phyloP scores from a whole-genome alignment of 2,888 invertebrate genomes.

The Pollenia amentaria region DNA sequence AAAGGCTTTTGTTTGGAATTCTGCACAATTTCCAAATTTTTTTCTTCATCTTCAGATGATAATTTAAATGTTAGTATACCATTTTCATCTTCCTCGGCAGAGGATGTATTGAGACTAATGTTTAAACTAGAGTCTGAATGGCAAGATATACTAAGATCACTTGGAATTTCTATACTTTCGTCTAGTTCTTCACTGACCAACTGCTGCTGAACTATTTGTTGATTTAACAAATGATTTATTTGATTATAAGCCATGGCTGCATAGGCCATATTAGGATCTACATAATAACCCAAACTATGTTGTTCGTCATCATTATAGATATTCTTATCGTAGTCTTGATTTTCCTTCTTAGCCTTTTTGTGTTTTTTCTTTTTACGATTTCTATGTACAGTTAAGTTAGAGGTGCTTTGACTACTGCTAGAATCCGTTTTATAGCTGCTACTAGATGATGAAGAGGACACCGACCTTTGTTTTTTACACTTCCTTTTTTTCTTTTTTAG shows the following conservation, averaged over 20 bases:
- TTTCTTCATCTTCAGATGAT: constrained; percentile 74
- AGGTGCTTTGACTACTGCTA: constrained; percentile 39
- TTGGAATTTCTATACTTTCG: constrained; percentile 45
- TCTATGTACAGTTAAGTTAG: constrained; percentile 39
- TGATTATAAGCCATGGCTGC: constrained; percentile 77
- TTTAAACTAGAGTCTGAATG: constrained; percentile 62
- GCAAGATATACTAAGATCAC: constrained; percentile 67
- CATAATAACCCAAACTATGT: constrained; percentile 38
- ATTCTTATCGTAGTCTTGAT: constrained; percentile 53
- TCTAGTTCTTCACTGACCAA: constrained; percentile 36
- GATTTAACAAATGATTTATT: constrained; percentile 65
- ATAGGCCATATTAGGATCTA: constrained; percentile 62
- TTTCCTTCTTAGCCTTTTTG: not conserved
- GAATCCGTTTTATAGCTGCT: constrained; percentile 63
- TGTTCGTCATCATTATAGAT: constrained; percentile 49
- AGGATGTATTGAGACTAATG: constrained; percentile 60
- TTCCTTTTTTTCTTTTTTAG: constrained; percentile 58
- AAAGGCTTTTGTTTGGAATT: not conserved
- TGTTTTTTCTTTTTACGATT: constrained; percentile 10
- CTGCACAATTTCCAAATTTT: not conserved
- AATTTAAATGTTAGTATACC: constrained; percentile 77
- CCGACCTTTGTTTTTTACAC: constrained; percentile 29
- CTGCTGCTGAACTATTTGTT: constrained; percentile 37
- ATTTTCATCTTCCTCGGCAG: constrained; percentile 71
- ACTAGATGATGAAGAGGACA: constrained; percentile 38